These are phyloP conservation scores for Paratilapia polleni DNA, from an alignment of 2,113 vertebrate genomes.

Conservation along the genomic window DNA sequence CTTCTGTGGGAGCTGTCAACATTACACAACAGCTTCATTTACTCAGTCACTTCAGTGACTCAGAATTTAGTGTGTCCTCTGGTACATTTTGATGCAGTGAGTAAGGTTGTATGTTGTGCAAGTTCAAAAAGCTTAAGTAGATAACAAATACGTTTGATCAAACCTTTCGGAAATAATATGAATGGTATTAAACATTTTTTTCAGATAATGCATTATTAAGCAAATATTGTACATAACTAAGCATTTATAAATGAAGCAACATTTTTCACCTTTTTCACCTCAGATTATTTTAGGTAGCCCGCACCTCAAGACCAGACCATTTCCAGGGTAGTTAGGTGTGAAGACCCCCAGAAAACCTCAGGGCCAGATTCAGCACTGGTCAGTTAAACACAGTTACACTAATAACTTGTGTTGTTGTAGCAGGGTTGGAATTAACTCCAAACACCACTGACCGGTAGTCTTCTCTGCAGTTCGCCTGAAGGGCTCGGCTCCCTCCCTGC, in stretches of 20 bases:
- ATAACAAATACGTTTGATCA: background rate
- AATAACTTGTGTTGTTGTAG: background rate
- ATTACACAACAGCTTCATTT: background rate
- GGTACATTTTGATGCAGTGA: background rate
- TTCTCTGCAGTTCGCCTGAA: too few species aligned
- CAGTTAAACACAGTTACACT: background rate
- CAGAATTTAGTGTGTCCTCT: background rate
- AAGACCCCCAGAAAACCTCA: background rate
- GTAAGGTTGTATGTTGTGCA: background rate
- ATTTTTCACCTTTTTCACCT: background rate
- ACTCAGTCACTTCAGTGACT: too few species aligned
- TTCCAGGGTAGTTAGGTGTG: background rate
- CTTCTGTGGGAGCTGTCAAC: background rate
- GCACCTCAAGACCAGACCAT: too few species aligned
- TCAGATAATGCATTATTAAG: background rate
- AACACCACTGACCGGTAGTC: background rate
- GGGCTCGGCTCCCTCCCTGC: too few species aligned
- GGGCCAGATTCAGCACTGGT: background rate
- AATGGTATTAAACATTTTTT: background rate
- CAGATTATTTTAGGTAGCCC: background rate
- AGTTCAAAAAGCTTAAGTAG: background rate
- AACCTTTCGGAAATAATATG: background rate
- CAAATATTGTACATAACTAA: background rate
- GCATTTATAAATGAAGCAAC: background rate
- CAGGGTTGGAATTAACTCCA: background rate